Conservation (phyloP, 2,113 vertebrate species). For the Brienomyrus longianalis region DNA sequence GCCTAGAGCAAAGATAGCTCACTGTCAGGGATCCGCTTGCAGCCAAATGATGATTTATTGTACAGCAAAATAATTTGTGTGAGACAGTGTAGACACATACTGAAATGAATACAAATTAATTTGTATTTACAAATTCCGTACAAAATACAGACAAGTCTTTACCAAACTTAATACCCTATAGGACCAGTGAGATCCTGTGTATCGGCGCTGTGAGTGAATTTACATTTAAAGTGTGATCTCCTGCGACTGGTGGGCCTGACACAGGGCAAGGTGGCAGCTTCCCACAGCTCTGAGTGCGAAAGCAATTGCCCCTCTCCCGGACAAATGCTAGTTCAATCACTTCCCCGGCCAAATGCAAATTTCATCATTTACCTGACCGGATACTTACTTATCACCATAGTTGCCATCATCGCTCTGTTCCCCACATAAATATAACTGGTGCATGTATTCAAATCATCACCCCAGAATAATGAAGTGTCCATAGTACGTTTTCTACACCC, state of each 20-base stretch:
- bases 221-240: background rate
- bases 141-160: background rate
- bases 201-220: background rate
- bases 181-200: background rate
- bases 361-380: background rate
- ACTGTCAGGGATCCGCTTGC: background rate
- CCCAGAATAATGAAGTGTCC: background rate
- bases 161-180: background rate
- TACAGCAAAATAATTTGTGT: background rate
- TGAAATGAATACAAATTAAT: background rate
- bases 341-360: background rate
- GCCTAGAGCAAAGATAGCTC: background rate
- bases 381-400: background rate
- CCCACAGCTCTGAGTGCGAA: background rate
- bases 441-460: background rate
- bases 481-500: background rate
- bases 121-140: background rate
- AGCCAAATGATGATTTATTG: background rate
- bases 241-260: background rate
- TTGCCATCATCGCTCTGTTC: background rate
- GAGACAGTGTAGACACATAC: background rate
- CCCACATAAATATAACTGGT: background rate
- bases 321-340: background rate
- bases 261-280: background rate
- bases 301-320: background rate